Conservation (phyloP, 1,140 invertebrate genomes). For the Luehdorfia chinensis region DNA sequence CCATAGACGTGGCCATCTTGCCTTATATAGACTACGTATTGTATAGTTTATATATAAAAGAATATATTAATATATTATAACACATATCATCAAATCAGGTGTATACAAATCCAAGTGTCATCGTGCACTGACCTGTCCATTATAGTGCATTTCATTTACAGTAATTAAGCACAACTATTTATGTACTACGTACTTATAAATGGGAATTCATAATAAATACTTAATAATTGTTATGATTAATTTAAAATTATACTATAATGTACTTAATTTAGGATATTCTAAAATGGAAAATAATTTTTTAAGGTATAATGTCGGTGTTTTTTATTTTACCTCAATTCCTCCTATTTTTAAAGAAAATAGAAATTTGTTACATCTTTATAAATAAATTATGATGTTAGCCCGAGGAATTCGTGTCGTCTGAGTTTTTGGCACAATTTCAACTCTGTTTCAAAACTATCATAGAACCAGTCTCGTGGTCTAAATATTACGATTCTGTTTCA, state of each 20-base stretch:
- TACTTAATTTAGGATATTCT: slow-evolving; percentile 71
- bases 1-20: slow-evolving; percentile 71
- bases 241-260: slow-evolving; percentile 66
- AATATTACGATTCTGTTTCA: too few species aligned
- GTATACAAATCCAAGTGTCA: slow-evolving; percentile 30
- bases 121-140: slow-evolving; percentile 53
- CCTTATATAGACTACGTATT: slow-evolving; percentile 48
- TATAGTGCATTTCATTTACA: slow-evolving; percentile 71
- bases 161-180: slow-evolving; percentile 72
- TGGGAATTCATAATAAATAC: slow-evolving; percentile 67
- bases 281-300: slow-evolving; percentile 71
- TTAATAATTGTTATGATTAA: slow-evolving; percentile 70
- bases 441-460: not conserved
- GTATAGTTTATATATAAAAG: slow-evolving; percentile 28
- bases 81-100: slow-evolving; percentile 36
- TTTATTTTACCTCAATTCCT: slow-evolving; percentile 23
- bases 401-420: slow-evolving; percentile 6
- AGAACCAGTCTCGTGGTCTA: not conserved
- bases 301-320: slow-evolving; percentile 48
- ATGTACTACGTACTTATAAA: slow-evolving; percentile 57
- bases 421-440: slow-evolving; percentile 6
- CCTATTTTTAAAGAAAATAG: slow-evolving; percentile 2
- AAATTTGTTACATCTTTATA: slow-evolving; percentile 9
- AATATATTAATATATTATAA: slow-evolving; percentile 33
- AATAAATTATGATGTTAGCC: slow-evolving; percentile 5